Conservation (phyloP, 2,113 vertebrate genomes). For the Pelobates fuscus region DNA sequence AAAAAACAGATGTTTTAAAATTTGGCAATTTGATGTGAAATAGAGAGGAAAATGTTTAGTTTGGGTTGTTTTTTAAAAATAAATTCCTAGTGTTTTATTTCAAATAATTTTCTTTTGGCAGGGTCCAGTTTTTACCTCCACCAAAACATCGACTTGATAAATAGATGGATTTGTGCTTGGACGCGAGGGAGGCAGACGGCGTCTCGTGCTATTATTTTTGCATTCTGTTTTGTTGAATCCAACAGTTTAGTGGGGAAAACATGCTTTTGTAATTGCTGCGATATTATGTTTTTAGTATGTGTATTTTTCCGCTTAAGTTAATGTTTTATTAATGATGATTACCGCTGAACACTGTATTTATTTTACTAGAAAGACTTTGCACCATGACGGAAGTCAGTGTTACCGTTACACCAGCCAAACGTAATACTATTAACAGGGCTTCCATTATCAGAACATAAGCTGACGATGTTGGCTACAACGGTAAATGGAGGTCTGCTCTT, state of each 20-base stretch:
- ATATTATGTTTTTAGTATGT: constrained; percentile 6
- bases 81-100: constrained; percentile 11
- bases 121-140: constrained; percentile 12
- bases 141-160: constrained; percentile 4
- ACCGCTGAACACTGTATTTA: neutral
- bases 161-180: neutral
- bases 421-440: constrained; percentile 3
- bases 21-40: constrained; percentile 24
- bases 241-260: neutral
- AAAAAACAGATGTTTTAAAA: constrained; percentile 27
- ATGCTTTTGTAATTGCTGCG: neutral
- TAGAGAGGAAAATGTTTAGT: constrained; percentile 10
- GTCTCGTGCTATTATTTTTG: constrained; percentile 2
- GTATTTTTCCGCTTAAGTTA: neutral
- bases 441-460: constrained; percentile 7
- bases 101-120: constrained; percentile 34
- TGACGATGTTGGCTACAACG: neutral
- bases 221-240: neutral
- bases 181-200: neutral
- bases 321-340: constrained; percentile 20
- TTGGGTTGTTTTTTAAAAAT: too few species aligned
- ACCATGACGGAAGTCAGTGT: neutral
- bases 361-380: constrained; percentile 21
- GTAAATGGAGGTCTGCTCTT: neutral
- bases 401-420: constrained; percentile 6